Evolutionary conservation across 2,113 vertebrate genomes (phyloP), one percentile per base, ranked within the genome.

Genomic region (Telmatochromis sp.): DNA sequence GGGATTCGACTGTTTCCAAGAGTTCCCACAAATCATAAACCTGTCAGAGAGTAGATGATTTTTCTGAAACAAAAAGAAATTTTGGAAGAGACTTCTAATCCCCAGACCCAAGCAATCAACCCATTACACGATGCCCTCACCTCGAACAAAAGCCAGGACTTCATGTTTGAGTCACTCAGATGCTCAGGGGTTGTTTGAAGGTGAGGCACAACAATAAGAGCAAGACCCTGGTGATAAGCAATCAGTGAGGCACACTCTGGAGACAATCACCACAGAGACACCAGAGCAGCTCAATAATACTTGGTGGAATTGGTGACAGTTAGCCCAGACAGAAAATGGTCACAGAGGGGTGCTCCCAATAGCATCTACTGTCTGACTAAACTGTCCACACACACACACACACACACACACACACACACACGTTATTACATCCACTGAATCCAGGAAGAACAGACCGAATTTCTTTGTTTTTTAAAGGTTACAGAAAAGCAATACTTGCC

Each of bases 401-500:
- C 47, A 2, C 47, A 3, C 9, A n/a, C 17, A 5, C 17, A 1
- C 19, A 19, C 9, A 4, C 53, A 58, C 17, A 7, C 9, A 5
- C 21, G 65, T 84, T 86, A 89, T 89, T 87, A 80, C 65, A 81
- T 14, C 31, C 83, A 54, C 57, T 37, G 40, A 80, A 85, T 79
- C 73, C 31, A 37, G 58, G 28, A 35, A 17, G 40, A 88, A 35
- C 10, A 21, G 13, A 75, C 37, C 2, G 19, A 55, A 42, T 70
- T 54, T 85, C 75, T 91, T 63, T 91, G 31, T 85, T 85, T 89
- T 90, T 83, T 91, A 86, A 82, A 88, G 85, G 78, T 87, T 80
- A 86, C 47, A 86, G 65, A 84, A 88, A 87, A 91, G 83, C 65
- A 91, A 85, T 83, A 80, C 31, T 21, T 9, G 23, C 73, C 23